Percentiles rank a stretch among this genome's conserved stretches.
Evolutionary conservation across 2,888 invertebrate species (phyloP).

Genomic region (Urechis unicinctus): DNA sequence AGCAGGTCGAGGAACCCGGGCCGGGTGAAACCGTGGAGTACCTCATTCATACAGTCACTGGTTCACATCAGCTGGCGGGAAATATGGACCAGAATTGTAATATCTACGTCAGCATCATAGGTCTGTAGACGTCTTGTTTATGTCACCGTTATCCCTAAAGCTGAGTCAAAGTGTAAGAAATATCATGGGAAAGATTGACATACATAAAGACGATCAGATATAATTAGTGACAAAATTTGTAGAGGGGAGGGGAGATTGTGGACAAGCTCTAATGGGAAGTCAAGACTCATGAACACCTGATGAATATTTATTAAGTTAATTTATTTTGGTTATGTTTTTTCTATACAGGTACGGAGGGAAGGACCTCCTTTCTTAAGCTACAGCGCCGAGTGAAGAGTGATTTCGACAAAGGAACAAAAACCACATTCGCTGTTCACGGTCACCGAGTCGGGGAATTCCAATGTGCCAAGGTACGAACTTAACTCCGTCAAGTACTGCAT

Average conservation of each 20-base stretch:
- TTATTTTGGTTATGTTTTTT: background rate
- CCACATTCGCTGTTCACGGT: conserved; percentile 6
- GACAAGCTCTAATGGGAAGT: too few species aligned
- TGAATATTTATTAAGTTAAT: background rate
- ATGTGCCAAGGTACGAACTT: conserved; percentile 10
- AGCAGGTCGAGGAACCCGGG: background rate
- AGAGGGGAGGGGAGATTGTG: too few species aligned
- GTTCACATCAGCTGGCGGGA: conserved; percentile 7
- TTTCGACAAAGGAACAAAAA: conserved; percentile 6
- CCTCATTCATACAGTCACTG: conserved; percentile 9
- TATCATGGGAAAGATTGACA: too few species aligned
- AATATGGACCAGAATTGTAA: conserved; percentile 3
- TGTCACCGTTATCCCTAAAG: too few species aligned
- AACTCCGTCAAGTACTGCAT: too few species aligned
- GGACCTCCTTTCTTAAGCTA: conserved; percentile 7
- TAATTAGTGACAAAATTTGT: too few species aligned
- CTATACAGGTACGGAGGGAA: conserved; percentile 5
- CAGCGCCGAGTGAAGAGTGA: conserved; percentile 8
- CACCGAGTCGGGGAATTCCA: conserved; percentile 11
- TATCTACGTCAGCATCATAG: conserved; percentile 13
- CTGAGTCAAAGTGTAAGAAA: too few species aligned
- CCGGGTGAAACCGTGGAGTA: conserved; percentile 8
- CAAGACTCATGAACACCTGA: too few species aligned
- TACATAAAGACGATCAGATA: too few species aligned
- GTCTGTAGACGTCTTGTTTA: too few species aligned